These are phyloP conservation scores for Uromys caudimaculatus DNA, from an alignment of 2,797 vertebrate species.

Conservation along the genomic window DNA sequence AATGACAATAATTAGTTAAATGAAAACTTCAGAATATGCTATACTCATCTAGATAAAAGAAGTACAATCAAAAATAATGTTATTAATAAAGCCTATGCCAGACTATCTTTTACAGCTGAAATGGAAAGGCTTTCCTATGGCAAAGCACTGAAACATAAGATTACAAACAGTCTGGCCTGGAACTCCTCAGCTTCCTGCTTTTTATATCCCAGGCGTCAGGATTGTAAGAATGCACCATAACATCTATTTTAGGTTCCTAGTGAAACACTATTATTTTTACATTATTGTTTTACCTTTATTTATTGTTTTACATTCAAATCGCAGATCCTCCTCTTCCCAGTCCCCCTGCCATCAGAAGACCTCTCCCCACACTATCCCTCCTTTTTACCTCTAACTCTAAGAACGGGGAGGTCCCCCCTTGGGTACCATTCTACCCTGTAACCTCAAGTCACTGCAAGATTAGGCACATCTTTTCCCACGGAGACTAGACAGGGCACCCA, in stretches of 20 bases:
- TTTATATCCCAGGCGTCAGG: neutral
- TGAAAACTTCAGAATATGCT: constrained; percentile 76
- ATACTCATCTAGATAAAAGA: constrained; percentile 71
- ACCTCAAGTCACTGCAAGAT: no score
- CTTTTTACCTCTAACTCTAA: no score
- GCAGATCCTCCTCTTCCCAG: no score
- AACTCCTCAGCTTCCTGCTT: neutral
- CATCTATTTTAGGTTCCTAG: neutral
- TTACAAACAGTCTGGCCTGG: neutral
- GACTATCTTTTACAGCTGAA: constrained; percentile 73
- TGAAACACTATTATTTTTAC: neutral
- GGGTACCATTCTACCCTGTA: no score
- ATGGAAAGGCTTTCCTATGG: constrained; percentile 55
- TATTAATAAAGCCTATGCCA: constrained; percentile 72
- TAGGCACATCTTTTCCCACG: no score
- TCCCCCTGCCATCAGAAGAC: no score
- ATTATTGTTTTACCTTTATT: no score
- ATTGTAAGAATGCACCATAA: neutral
- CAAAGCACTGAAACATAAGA: constrained; percentile 10
- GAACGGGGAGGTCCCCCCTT: no score
- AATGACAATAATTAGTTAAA: constrained; percentile 55
- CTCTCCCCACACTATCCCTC: no score
- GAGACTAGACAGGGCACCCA: no score
- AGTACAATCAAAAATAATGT: constrained; percentile 79
- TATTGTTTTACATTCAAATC: no score